Percentiles rank a stretch among this genome's conserved stretches.
These are phyloP conservation scores for Anarsia innoxiella DNA, from an alignment of 2,888 invertebrate genomes.

Conservation along the genomic window DNA sequence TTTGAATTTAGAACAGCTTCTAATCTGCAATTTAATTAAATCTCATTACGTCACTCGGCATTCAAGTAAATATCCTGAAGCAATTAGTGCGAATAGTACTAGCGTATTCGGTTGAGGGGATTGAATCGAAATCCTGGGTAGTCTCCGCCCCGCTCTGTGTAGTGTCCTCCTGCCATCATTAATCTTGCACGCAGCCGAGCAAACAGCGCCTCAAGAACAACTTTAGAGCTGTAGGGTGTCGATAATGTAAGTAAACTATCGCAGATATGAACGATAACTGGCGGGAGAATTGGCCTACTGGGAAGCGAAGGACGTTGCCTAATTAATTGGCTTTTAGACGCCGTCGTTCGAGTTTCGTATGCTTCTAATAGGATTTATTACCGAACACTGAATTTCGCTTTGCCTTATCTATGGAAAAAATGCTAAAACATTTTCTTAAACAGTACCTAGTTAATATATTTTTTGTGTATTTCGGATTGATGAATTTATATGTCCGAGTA, in stretches of 20 bases:
- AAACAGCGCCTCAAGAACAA: slow-evolving; percentile 48
- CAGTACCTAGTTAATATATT: too few relatives aligned
- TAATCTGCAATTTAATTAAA: slow-evolving; percentile 31
- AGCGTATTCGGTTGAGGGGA: slow-evolving; percentile 23
- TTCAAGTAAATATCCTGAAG: slow-evolving; percentile 41
- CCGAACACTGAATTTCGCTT: slow-evolving; percentile 10
- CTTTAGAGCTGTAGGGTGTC: slow-evolving; percentile 48
- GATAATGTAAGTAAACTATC: slow-evolving; percentile 46
- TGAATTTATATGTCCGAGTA: too few relatives aligned
- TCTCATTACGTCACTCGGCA: slow-evolving; percentile 34
- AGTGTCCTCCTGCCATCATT: slow-evolving; percentile 57
- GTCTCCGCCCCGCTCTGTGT: slow-evolving; percentile 29
- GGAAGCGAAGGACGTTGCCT: slow-evolving; percentile 16
- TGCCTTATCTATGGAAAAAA: too few relatives aligned
- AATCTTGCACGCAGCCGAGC: slow-evolving; percentile 63
- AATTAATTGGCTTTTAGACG: slow-evolving; percentile 37
- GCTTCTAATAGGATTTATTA: slow-evolving; percentile 26
- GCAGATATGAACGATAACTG: slow-evolving; percentile 35
- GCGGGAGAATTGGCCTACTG: slow-evolving; percentile 17
- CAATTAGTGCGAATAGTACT: slow-evolving; percentile 45
- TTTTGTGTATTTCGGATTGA: too few relatives aligned
- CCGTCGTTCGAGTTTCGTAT: slow-evolving; percentile 21
- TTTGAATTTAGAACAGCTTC: not conserved
- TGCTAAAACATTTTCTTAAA: too few relatives aligned
- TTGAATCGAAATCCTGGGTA: slow-evolving; percentile 33